Evolutionary conservation across 2,113 vertebrate genomes (phyloP), one percentile per base, ranked within the genome.

Genomic region (Gobius niger): DNA sequence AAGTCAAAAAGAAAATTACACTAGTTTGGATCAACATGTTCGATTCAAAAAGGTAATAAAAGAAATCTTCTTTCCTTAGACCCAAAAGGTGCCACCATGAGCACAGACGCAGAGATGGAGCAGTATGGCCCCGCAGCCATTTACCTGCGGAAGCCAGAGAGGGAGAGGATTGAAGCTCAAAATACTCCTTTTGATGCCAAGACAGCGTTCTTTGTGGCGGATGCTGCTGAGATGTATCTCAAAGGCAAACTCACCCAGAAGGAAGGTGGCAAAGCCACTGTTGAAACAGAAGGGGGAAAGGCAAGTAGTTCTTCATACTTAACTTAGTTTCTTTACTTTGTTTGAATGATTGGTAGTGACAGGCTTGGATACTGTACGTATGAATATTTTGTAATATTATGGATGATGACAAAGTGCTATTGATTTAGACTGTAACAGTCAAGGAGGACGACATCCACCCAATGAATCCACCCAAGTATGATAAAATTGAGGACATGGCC

Each of bases 401-500:
- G n/a, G 50, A 51, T 51, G 7, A 16, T 51, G 50, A 51, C 50
- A 16, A 16, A 8, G 16, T 51, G 7, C 50, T 51, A 51, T 73
- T 51, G 10, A 6, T 41, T 0, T 42, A 61, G 34, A 56, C 53
- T 34, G 53, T 56, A 24, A 56, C 53, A 10, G 59, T 41, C 24
- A 44, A 60, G 34, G 57, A 60, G 56, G 56, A 59, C 15, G 56
- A 41, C 12, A 34, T 40, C 24, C 40, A 59, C 40, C 19, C 56
- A 24, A 92, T 91, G 92, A 94, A 94, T 53, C 93, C 92, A 72
- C 93, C 93, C 5, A 93, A 93, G 77, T 93, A 49, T 0, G 91
- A 93, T 14, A 93, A 93, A 73, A 91, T 93, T 67, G 92, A 93
- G 71, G 92, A 93, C 86, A 93, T 93, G 92, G 92, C 92, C 71